Percentiles rank a stretch among this genome's conserved stretches.
Conservation (phyloP, 2,888 invertebrate species). For the Neocrepidodera transversa region DNA sequence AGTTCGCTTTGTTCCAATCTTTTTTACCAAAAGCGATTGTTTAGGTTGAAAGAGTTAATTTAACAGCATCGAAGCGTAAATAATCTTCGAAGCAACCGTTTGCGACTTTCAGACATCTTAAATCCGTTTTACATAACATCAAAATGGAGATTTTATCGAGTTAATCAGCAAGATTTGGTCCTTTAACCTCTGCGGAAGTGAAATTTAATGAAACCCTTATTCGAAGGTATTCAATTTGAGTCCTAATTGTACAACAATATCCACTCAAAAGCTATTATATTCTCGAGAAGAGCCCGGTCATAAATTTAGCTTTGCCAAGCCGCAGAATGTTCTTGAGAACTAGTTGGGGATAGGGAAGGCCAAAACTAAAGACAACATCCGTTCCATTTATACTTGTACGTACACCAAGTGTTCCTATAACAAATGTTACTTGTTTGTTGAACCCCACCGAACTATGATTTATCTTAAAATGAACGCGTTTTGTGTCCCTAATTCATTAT, state of each 20-base stretch:
- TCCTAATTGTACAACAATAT: conserved; percentile 37
- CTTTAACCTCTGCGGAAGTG: conserved; percentile 19
- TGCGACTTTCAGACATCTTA: not conserved
- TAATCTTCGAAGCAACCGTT: no score
- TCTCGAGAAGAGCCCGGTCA: conserved; percentile 31
- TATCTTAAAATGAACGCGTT: conserved; percentile 12
- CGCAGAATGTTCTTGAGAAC: conserved; percentile 41
- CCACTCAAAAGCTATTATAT: conserved; percentile 38
- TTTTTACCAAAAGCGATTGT: not conserved
- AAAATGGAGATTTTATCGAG: conserved; percentile 14
- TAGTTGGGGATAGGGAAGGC: conserved; percentile 28
- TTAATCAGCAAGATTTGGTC: conserved; percentile 20
- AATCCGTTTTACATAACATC: not conserved
- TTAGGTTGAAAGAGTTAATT: conserved; percentile 12
- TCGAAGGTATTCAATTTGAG: conserved; percentile 27
- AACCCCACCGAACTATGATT: conserved; percentile 17
- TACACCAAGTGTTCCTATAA: conserved; percentile 35
- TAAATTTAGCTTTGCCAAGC: conserved; percentile 37
- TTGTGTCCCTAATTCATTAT: no score
- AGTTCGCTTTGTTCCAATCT: conserved; percentile 12
- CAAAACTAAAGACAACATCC: conserved; percentile 36
- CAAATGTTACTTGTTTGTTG: conserved; percentile 33
- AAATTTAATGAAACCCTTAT: conserved; percentile 31
- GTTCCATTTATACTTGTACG: conserved; percentile 33
- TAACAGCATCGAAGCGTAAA: no score